These are phyloP conservation scores for Brevipalpus yothersi DNA, from an alignment of 1,140 invertebrate species.

Conservation along the genomic window DNA sequence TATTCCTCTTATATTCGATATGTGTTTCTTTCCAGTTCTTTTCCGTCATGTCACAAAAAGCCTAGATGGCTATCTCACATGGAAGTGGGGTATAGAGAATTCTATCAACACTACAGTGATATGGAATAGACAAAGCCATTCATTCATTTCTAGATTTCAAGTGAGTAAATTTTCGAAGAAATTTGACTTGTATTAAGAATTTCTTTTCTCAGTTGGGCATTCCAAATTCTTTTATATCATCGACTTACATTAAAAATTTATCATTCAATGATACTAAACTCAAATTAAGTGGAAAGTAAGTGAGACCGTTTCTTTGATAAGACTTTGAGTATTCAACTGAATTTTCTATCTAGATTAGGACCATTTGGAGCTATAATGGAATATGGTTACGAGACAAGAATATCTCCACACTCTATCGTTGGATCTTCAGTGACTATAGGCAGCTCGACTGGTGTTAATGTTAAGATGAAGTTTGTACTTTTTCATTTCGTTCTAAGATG, in stretches of 20 bases:
- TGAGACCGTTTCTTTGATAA: conserved; percentile 1
- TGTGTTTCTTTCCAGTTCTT: conserved; percentile 1
- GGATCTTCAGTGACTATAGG: conserved; percentile 58
- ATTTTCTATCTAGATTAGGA: conserved; percentile 33
- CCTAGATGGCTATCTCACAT: conserved; percentile 61
- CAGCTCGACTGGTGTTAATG: conserved; percentile 53
- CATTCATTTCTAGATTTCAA: conserved; percentile 38
- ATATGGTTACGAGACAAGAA: conserved; percentile 73
- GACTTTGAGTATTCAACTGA: not conserved
- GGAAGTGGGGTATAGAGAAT: conserved; percentile 40
- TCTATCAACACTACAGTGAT: conserved; percentile 51
- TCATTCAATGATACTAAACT: conserved; percentile 37
- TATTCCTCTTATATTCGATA: not conserved
- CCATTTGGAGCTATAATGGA: conserved; percentile 61
- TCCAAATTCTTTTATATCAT: conserved; percentile 44
- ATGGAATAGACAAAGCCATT: conserved; percentile 37
- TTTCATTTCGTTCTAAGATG: not conserved
- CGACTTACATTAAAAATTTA: conserved; percentile 50
- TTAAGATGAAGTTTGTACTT: conserved; percentile 52
- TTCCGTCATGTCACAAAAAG: conserved; percentile 50
- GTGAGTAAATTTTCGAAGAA: conserved; percentile 10
- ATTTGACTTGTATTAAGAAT: no score
- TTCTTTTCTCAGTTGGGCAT: conserved; percentile 34
- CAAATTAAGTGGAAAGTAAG: conserved; percentile 47
- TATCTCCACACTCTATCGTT: conserved; percentile 66